Percentiles rank a stretch among this genome's conserved stretches.
Conservation (phyloP, 2,797 vertebrate species). For the Ibycter americanus region DNA sequence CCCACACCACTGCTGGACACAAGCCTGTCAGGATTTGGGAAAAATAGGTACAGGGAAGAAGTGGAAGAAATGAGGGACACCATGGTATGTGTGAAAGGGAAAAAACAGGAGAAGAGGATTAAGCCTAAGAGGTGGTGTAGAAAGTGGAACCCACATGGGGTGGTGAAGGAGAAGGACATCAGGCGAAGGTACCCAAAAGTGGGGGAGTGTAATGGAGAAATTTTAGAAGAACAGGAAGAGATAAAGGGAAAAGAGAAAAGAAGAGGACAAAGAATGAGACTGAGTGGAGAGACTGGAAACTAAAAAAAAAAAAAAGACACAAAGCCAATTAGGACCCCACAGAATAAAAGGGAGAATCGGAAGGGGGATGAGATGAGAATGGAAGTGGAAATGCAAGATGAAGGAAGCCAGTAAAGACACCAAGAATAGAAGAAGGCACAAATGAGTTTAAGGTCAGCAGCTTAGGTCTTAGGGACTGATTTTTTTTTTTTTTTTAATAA, state of each 20-base stretch:
- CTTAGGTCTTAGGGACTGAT: neutral
- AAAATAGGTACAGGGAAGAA: neutral
- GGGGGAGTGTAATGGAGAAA: fast-evolving
- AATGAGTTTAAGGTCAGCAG: neutral
- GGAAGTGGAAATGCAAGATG: neutral
- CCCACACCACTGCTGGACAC: fast-evolving
- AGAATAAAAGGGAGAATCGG: neutral
- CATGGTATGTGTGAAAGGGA: neutral
- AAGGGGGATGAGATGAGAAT: neutral
- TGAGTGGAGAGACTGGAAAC: neutral
- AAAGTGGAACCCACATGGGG: neutral
- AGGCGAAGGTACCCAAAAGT: neutral
- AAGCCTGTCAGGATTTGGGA: neutral
- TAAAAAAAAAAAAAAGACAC: too few relatives aligned
- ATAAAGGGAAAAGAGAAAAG: neutral
- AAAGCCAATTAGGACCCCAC: neutral
- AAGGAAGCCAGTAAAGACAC: neutral
- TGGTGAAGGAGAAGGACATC: neutral
- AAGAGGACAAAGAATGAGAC: neutral
- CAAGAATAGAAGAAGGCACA: neutral
- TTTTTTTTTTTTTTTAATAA: neutral
- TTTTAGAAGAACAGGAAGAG: neutral
- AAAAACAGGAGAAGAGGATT: neutral
- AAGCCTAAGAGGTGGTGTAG: neutral
- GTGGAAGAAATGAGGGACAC: neutral